Base-by-base conservation (phyloP, 2,888 invertebrate species). In the Mellilla xanthometata region DNA sequence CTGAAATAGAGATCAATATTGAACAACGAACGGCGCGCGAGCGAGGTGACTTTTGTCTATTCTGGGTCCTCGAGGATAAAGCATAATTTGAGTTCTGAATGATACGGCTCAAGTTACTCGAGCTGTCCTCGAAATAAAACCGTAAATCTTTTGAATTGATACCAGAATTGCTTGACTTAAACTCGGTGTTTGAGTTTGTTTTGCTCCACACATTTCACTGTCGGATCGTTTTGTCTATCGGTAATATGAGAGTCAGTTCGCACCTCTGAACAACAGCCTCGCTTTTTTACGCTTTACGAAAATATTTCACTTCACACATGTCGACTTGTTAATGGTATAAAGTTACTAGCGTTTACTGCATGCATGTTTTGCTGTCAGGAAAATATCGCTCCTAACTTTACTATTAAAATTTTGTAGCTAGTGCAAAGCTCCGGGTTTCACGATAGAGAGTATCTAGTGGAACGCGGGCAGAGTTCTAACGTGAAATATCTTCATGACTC, bases 221-320 rank as follows among this genome's bases (percentile, higher is more conserved):
- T 85, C 76, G 76, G 55, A 55, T 55, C 51, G 53, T 53, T 58
- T 58, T 58, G 58, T 58, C 58, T 52, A 58, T 55, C 52, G 44
- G 86, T 85, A 87, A 87, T 82, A 81, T 68, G 83, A 87, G 77
- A 81, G 79, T 77, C 68, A 72, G 76, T 85, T 87, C 79, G 78
- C 86, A 81, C 87, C 84, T 85, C 78, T 63, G 71, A 84, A 86
- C 69, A 76, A 86, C 69, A 74, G 70, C 73, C 79, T 74, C 73
- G 75, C 76, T 77, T 84, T 84, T 83, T 77, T 73, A 76, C 76
- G 76, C 75, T 80, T 77, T 80, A 77, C 78, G 69, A 72, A 74
- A 79, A 76, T 69, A 41, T 33, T 33, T 26, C 38, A 64, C 67
- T 64, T 62, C 53, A 74, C 67, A 68, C 68, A 67, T 61, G 66